Conservation (phyloP, 2,113 vertebrate species). For the Muntiacus reevesi region DNA sequence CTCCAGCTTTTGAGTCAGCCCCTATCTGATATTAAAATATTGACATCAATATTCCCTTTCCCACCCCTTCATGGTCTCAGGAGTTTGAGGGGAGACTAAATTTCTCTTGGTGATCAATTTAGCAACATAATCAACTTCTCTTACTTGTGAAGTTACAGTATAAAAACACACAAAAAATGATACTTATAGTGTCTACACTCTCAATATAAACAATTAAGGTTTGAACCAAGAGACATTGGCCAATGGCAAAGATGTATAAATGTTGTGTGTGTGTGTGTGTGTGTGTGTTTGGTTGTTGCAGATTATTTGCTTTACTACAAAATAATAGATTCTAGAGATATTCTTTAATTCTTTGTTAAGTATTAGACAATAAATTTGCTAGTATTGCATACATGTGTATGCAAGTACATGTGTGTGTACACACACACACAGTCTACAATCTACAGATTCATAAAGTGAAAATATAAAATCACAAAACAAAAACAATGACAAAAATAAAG, state of each 20-base stretch:
- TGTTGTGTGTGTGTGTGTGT: neutral
- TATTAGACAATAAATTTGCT: neutral
- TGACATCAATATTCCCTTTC: neutral
- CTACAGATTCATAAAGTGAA: neutral
- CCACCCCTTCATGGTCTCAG: neutral
- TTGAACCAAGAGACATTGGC: neutral
- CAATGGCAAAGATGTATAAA: neutral
- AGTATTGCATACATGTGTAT: neutral
- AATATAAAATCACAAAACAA: neutral
- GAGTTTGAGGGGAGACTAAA: neutral
- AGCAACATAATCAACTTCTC: neutral
- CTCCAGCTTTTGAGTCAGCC: neutral
- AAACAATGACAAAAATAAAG: neutral
- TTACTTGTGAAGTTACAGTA: neutral
- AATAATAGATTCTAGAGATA: neutral
- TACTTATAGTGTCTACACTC: neutral
- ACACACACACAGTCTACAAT: neutral
- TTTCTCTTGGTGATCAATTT: neutral
- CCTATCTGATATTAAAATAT: neutral
- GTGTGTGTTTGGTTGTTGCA: neutral
- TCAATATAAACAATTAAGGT: neutral
- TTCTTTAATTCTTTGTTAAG: neutral
- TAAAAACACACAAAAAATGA: neutral
- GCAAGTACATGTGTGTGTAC: neutral
- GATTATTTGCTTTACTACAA: neutral